Base-by-base conservation (phyloP, 2,888 invertebrate genomes). In the Thera obeliscata region DNA sequence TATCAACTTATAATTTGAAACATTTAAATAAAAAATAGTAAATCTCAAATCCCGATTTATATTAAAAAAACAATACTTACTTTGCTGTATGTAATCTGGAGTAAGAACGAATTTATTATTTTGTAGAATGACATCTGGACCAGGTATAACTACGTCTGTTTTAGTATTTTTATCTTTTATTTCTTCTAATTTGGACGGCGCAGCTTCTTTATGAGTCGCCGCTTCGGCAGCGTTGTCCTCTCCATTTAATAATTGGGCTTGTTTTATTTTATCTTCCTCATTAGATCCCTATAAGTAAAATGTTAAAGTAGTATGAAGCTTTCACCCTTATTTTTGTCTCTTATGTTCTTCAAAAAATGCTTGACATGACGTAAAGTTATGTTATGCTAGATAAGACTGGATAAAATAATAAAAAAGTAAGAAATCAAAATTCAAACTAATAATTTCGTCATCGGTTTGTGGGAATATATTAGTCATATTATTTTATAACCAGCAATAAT, bases 31-130 rank as follows among this genome's bases (percentile, higher is more conserved):
- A 9, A 48, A 35, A 38, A 49, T n/a, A 62, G 7, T 2, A 62
- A 49, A 56, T 12, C 22, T 1, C 22, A 22, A 22, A 46, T 6
- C 36, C 33, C 1, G 9, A 61, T 43, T 52, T 52, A 35, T 52
- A 36, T 50, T 46, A 8, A 59, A 8, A 59, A 55, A 55, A 48
- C 4, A 67, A 55, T 88, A 95, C 96, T 95, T 94, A 97, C 98
- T 98, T 95, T 98, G 98, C 87, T 98, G 98, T 78, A 98, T 98
- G 84, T 98, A 98, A 89, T 98, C 98, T 64, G 98, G 97, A 11
- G 98, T 98, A 71, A 98, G 95, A 76, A 98, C 96, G 91, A 98
- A 98, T 90, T 97, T 90, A 78, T 90, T 93, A 81, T 76, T 81
- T 73, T 85, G 89, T 12, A 82, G 74, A 55, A 78, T 48, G 35